Percentiles rank a stretch among this genome's conserved stretches.
Conservation (phyloP, 2,888 invertebrate species). For the Germaria angustata region DNA sequence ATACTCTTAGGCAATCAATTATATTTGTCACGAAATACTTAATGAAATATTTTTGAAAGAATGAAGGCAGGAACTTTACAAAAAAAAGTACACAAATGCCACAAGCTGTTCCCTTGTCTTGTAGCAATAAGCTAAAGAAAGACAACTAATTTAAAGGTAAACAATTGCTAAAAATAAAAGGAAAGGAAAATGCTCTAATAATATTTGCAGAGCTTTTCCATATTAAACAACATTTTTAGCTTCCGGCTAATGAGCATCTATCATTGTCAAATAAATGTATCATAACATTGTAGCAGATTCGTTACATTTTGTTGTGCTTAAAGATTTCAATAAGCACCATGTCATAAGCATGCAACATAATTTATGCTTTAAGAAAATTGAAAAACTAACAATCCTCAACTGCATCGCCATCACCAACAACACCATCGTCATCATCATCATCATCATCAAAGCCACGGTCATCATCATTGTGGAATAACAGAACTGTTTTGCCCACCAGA, state of each 20-base stretch:
- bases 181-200: slow-evolving; percentile 24
- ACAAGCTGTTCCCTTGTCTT: slow-evolving; percentile 35
- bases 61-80: background rate
- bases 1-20: slow-evolving; percentile 30
- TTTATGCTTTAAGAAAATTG: slow-evolving; percentile 63
- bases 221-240: slow-evolving; percentile 50
- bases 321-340: slow-evolving; percentile 58
- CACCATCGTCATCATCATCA: background rate
- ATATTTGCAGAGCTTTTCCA: slow-evolving; percentile 7
- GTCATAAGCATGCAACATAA: slow-evolving; percentile 60
- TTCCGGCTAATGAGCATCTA: slow-evolving; percentile 65
- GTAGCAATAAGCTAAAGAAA: background rate
- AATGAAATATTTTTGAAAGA: background rate
- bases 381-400: slow-evolving; percentile 46
- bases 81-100: slow-evolving; percentile 22
- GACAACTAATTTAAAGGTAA: slow-evolving; percentile 34
- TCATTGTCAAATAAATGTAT: slow-evolving; percentile 66
- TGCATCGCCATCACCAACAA: slow-evolving; percentile 3
- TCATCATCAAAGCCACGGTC: background rate
- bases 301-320: slow-evolving; percentile 25
- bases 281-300: slow-evolving; percentile 53
- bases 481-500: background rate
- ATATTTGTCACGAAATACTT: slow-evolving; percentile 43
- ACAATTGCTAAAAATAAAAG: background rate
- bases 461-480: background rate